A percentile compares a stretch with the other conserved stretches of the same genome.
phyloP scores from a whole-genome alignment of 2,888 invertebrate genomes.

The Sinopyrophorus schimmeli region DNA sequence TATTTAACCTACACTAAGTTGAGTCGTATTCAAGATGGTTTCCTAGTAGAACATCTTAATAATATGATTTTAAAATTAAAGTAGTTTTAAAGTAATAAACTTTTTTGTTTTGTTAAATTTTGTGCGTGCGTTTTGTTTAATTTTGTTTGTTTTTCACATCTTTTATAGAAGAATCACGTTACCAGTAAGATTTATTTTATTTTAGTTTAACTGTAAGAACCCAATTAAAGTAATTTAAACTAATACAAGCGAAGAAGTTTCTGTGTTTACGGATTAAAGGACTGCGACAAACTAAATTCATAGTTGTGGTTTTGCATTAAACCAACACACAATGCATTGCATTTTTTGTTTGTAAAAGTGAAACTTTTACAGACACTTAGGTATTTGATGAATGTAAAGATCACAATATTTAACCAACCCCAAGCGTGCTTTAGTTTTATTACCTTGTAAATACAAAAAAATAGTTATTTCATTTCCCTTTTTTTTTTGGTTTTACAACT shows the following conservation, averaged over 20 bases:
- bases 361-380: no score
- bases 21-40: slow-evolving; percentile 42
- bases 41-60: slow-evolving; percentile 43
- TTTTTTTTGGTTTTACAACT: no score
- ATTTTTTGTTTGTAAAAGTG: slow-evolving; percentile 24
- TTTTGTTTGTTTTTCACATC: slow-evolving; percentile 9
- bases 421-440: no score
- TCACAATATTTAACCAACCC: no score
- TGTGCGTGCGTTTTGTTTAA: slow-evolving; percentile 27
- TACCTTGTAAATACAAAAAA: no score
- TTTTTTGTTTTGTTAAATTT: slow-evolving; percentile 24
- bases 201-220: slow-evolving; percentile 11
- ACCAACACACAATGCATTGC: slow-evolving; percentile 15
- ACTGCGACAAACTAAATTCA: slow-evolving; percentile 23
- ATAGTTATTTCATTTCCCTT: no score
- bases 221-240: not conserved
- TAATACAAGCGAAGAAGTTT: not conserved
- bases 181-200: slow-evolving; percentile 22
- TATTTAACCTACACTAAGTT: slow-evolving; percentile 47
- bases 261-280: slow-evolving; percentile 20
- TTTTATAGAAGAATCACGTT: slow-evolving; percentile 1
- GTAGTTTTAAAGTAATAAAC: slow-evolving; percentile 32
- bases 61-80: slow-evolving; percentile 35
- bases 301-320: slow-evolving; percentile 29
- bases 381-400: no score